Percentiles rank a stretch among this genome's conserved stretches.
phyloP scores from a whole-genome alignment of 2,888 invertebrate genomes.

The Deroplatys truncata region DNA sequence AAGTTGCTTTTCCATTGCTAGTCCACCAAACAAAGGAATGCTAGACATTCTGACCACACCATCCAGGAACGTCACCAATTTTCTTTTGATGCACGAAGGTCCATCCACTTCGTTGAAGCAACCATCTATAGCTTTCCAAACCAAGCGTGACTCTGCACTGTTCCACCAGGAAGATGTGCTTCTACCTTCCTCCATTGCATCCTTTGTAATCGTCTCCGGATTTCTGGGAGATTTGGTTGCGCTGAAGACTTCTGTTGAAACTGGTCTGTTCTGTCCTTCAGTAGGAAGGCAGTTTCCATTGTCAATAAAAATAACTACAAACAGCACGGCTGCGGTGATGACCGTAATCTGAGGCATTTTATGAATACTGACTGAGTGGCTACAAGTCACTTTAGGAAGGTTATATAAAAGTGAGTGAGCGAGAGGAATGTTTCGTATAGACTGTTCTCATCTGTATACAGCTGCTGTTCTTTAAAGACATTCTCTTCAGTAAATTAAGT shows the following conservation, averaged over 20 bases:
- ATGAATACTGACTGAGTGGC: neutral
- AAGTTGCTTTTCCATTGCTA: neutral
- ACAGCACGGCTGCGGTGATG: neutral
- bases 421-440: neutral
- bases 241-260: neutral
- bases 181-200: neutral
- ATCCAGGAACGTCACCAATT: conserved; percentile 45
- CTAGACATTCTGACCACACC: neutral
- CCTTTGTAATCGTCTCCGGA: neutral
- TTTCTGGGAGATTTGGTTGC: neutral
- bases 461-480: neutral
- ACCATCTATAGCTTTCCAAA: conserved; percentile 44
- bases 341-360: neutral
- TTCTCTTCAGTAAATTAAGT: neutral
- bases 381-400: neutral
- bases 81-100: conserved; percentile 57
- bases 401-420: neutral
- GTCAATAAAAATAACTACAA: neutral
- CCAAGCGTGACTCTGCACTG: neutral
- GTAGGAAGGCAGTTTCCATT: neutral
- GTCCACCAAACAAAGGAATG: conserved; percentile 18
- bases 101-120: conserved; percentile 59
- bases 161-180: neutral
- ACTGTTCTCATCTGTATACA: neutral
- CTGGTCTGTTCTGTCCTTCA: neutral